A percentile compares a stretch with the other conserved stretches of the same genome.
These are phyloP conservation scores for Agapetus fuscipes DNA, from an alignment of 2,888 invertebrate species.

Conservation along the genomic window DNA sequence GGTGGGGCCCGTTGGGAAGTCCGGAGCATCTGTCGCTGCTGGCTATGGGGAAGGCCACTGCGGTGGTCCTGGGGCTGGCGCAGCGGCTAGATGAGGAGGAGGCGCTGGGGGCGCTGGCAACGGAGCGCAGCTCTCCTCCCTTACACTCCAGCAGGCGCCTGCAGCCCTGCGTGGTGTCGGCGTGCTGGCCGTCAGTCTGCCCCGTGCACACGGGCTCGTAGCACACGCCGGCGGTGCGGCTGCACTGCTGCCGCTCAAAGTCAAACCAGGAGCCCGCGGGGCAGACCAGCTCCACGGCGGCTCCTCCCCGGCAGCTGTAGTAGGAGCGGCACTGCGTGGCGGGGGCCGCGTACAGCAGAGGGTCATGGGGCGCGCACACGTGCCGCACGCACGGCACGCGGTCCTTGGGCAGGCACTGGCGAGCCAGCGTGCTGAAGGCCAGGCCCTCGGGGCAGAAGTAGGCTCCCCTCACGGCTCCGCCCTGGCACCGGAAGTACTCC, in stretches of 20 bases:
- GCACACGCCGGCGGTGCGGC: conserved; percentile 45
- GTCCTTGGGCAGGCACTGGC: conserved; percentile 35
- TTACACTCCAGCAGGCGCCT: conserved; percentile 41
- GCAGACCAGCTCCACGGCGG: conserved; percentile 40
- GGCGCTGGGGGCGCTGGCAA: conserved; percentile 30
- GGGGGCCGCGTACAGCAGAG: conserved; percentile 43
- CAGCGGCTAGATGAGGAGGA: conserved; percentile 25
- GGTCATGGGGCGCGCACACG: conserved; percentile 32
- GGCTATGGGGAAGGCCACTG: conserved; percentile 41
- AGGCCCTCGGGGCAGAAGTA: conserved; percentile 36
- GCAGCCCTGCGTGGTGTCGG: conserved; percentile 49
- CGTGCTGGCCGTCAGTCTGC: conserved; percentile 45
- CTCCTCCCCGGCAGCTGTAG: conserved; percentile 46
- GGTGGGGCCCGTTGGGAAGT: conserved; percentile 17
- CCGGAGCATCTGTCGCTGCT: conserved; percentile 42
- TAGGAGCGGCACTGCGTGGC: conserved; percentile 48
- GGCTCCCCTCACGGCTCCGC: conserved; percentile 29
- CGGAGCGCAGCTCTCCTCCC: conserved; percentile 36
- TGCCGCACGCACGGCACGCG: conserved; percentile 35
- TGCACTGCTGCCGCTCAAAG: conserved; percentile 43
- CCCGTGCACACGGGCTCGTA: conserved; percentile 51
- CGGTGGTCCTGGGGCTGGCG: conserved; percentile 35
- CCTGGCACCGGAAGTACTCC: conserved; percentile 38
- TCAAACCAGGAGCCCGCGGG: conserved; percentile 48
- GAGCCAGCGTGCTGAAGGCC: conserved; percentile 36